Percentiles rank a stretch among this genome's conserved stretches.
Evolutionary conservation across 2,797 vertebrate species (phyloP).

Genomic region (Acestrorhynchus altus): DNA sequence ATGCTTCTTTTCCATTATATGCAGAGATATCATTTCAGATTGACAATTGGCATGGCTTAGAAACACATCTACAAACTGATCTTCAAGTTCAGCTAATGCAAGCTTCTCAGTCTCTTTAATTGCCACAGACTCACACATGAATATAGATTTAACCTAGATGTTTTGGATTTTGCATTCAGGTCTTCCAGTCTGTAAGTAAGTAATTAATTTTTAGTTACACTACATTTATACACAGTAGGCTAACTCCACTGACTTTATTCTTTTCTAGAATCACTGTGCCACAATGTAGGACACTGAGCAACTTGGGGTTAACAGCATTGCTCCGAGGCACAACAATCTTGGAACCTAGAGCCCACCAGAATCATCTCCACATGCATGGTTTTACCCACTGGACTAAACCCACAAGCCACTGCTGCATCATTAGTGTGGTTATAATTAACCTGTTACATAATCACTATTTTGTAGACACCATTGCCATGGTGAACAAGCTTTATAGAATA

Average conservation of each 20-base stretch:
- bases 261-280: neutral
- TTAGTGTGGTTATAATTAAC: too few relatives aligned
- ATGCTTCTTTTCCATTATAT: slow-evolving; percentile 19
- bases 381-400: neutral
- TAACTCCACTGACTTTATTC: neutral
- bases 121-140: slow-evolving; percentile 10
- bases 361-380: neutral
- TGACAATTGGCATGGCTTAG: slow-evolving; percentile 20
- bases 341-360: neutral
- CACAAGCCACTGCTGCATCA: neutral
- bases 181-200: neutral
- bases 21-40: slow-evolving; percentile 11
- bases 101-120: slow-evolving; percentile 14
- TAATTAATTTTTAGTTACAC: neutral
- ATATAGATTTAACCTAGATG: slow-evolving; percentile 16
- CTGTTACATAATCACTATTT: too few relatives aligned
- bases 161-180: neutral
- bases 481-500: neutral
- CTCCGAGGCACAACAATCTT: neutral
- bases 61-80: slow-evolving; percentile 15
- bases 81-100: slow-evolving; percentile 8
- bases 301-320: neutral
- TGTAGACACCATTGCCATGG: too few relatives aligned
- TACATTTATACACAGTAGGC: slow-evolving; percentile 3
- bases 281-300: neutral